phyloP scores from a whole-genome alignment of 2,797 vertebrate genomes.

The Chelon auratus region DNA sequence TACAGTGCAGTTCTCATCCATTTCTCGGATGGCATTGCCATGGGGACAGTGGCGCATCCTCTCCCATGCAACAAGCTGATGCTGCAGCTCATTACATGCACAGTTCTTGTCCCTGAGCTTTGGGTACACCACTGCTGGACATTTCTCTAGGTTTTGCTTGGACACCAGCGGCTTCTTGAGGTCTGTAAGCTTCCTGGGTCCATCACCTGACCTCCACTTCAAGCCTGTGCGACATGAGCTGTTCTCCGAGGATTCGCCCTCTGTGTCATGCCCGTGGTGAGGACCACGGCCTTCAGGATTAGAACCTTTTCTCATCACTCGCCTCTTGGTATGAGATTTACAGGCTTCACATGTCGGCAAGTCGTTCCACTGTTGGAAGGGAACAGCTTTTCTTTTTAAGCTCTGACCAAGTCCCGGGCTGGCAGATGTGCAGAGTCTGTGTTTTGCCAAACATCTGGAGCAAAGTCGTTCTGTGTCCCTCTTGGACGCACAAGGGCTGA shows the following conservation, averaged over 20 bases:
- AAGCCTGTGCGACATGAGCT: slow-evolving; percentile 11
- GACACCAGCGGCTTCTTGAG: slow-evolving; percentile 47
- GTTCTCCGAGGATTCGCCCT: slow-evolving; percentile 75
- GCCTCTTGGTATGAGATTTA: slow-evolving; percentile 53
- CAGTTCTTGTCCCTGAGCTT: slow-evolving; percentile 72
- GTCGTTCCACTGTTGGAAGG: slow-evolving; percentile 64
- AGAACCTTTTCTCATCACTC: slow-evolving; percentile 32
- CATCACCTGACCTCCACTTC: slow-evolving; percentile 35
- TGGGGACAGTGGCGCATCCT: slow-evolving; percentile 49
- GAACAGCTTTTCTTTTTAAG: slow-evolving; percentile 57
- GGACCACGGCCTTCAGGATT: slow-evolving; percentile 6
- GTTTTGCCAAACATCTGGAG: slow-evolving; percentile 73
- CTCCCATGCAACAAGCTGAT: slow-evolving; percentile 38
- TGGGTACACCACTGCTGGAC: slow-evolving; percentile 29
- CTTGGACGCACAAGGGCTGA: slow-evolving; percentile 33
- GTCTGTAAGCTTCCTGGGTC: slow-evolving; percentile 13
- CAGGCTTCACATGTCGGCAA: slow-evolving; percentile 70
- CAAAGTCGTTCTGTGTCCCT: slow-evolving; percentile 63
- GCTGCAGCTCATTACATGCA: slow-evolving; percentile 52
- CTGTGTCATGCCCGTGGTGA: slow-evolving; percentile 44
- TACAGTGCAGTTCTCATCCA: slow-evolving; percentile 63
- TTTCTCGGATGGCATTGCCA: slow-evolving; percentile 54
- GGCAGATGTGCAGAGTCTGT: slow-evolving; percentile 7
- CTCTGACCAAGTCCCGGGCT: slow-evolving; percentile 17
- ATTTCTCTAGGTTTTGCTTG: slow-evolving; percentile 65